A percentile compares a stretch with the other conserved stretches of the same genome.
These are phyloP conservation scores for Cataglyphis hispanica DNA, from an alignment of 1,140 invertebrate species.

Conservation along the genomic window DNA sequence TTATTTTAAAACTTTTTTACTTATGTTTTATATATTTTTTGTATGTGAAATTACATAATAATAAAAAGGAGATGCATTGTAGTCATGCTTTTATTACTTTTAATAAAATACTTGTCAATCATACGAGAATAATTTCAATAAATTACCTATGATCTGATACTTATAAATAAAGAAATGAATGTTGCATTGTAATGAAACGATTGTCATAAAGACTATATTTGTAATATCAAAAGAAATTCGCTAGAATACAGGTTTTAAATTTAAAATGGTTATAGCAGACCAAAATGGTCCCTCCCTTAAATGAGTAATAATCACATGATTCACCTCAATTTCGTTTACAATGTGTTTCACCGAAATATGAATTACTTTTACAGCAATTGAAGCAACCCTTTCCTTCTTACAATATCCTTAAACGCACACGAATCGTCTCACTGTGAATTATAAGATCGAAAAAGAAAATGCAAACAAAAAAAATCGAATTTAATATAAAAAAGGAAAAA, in stretches of 20 bases:
- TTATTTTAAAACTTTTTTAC: constrained; percentile 3
- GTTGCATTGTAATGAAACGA: not conserved
- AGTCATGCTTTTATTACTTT: not conserved
- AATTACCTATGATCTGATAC: not conserved
- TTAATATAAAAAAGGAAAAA: constrained; percentile 13
- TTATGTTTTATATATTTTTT: not conserved
- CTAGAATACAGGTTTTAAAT: not conserved
- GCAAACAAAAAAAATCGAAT: not conserved
- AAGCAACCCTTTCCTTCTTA: not conserved
- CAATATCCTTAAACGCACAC: not conserved
- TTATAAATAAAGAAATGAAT: not conserved
- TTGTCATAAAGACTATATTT: not conserved
- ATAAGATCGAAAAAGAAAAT: constrained; percentile 7
- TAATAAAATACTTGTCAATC: not conserved
- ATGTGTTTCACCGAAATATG: not conserved
- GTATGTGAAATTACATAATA: constrained; percentile 4
- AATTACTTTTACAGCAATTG: not conserved
- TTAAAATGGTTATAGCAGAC: not conserved
- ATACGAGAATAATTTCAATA: not conserved
- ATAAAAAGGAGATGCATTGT: not conserved
- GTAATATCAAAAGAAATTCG: not conserved
- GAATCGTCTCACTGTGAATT: not conserved
- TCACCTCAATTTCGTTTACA: not conserved
- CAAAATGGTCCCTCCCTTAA: not conserved
- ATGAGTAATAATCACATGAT: not conserved